phyloP scores from a whole-genome alignment of 2,888 invertebrate genomes.

The Spilarctia lutea region DNA sequence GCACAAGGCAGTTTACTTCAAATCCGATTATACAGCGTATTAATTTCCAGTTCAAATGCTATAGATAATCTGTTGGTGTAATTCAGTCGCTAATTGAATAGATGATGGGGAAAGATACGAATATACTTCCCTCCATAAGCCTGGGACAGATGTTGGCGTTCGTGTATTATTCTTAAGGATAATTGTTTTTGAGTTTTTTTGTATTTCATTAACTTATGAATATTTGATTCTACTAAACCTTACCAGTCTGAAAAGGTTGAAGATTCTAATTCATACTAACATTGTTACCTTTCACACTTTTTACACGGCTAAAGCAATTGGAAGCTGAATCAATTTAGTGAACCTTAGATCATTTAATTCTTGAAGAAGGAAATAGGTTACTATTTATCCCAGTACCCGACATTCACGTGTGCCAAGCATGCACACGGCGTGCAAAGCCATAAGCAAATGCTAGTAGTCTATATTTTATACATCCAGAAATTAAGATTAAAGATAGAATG shows the following conservation, averaged over 20 bases:
- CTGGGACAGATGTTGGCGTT: neutral
- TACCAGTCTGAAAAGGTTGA: neutral
- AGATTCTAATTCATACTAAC: neutral
- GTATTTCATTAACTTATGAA: neutral
- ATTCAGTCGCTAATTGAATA: slow-evolving; percentile 45
- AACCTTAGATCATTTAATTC: no score
- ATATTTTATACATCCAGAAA: neutral
- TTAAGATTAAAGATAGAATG: neutral
- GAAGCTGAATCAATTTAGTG: no score
- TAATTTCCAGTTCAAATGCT: slow-evolving; percentile 41
- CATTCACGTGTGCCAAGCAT: no score
- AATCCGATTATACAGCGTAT: slow-evolving; percentile 31
- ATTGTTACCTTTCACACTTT: no score
- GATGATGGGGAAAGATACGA: slow-evolving; percentile 29
- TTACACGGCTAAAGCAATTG: no score
- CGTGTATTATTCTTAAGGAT: slow-evolving; percentile 13
- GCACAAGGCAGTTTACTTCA: slow-evolving; percentile 19
- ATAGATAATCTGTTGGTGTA: slow-evolving; percentile 28
- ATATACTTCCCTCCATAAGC: slow-evolving; percentile 26
- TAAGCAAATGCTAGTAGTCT: neutral
- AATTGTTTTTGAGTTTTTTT: neutral
- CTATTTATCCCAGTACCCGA: no score
- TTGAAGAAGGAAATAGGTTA: no score
- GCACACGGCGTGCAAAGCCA: no score
- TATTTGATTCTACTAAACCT: neutral